phyloP scores from a whole-genome alignment of 2,888 invertebrate genomes.

The Calliphora vomitoria region DNA sequence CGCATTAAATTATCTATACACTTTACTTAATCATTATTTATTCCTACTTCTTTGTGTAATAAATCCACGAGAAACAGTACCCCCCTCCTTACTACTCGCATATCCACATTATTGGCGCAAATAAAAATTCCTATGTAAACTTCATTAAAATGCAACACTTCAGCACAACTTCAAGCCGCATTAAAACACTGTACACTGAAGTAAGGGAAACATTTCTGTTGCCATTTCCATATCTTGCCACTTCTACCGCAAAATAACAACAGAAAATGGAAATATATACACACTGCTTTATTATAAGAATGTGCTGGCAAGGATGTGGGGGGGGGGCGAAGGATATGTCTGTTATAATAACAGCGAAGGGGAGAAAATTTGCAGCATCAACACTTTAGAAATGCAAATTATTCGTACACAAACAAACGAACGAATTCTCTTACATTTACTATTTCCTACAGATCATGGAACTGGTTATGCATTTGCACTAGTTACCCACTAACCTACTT shows the following conservation, averaged over 20 bases:
- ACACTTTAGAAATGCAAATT: constrained; percentile 41
- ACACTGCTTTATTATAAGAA: neutral
- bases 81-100: neutral
- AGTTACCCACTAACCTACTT: too few relatives aligned
- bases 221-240: neutral
- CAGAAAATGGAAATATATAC: neutral
- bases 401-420: constrained; percentile 22
- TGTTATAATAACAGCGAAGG: neutral
- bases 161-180: constrained; percentile 57
- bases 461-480: too few relatives aligned
- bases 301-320: too few relatives aligned
- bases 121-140: constrained; percentile 49
- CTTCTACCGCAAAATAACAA: neutral
- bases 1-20: neutral
- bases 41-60: neutral
- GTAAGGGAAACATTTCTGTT: neutral
- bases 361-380: constrained; percentile 11
- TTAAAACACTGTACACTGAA: constrained; percentile 34
- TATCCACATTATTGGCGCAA: neutral
- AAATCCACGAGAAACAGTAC: neutral
- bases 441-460: too few relatives aligned
- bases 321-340: neutral
- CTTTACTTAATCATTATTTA: neutral
- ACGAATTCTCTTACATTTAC: neutral
- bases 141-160: constrained; percentile 61